Percentiles rank a stretch among this genome's conserved stretches.
Evolutionary conservation across 2,113 vertebrate species (phyloP).

Genomic region (Hyla sarda): DNA sequence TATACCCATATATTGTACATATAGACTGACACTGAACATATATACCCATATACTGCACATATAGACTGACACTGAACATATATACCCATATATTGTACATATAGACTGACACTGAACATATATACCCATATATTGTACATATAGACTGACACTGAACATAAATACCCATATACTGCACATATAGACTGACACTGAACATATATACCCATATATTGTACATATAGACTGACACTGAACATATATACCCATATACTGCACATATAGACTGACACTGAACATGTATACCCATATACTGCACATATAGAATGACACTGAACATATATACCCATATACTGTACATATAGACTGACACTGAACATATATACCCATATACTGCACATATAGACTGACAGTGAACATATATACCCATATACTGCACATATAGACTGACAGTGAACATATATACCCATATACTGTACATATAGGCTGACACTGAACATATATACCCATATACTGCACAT

Average conservation of each 20-base stretch:
- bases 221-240: not conserved
- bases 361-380: not conserved
- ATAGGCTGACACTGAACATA: not conserved
- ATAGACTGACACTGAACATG: not conserved
- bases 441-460: not conserved
- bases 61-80: too few species aligned
- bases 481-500: not conserved
- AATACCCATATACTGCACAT: too few species aligned
- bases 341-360: not conserved
- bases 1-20: too few species aligned
- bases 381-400: not conserved
- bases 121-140: too few species aligned
- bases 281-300: too few species aligned
- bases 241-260: not conserved
- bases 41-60: too few species aligned
- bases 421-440: not conserved
- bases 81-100: too few species aligned
- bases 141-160: too few species aligned
- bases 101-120: too few species aligned
- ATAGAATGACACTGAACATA: not conserved
- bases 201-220: not conserved
- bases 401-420: not conserved
- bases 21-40: too few species aligned
- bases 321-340: not conserved
- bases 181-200: too few species aligned